phyloP scores from a whole-genome alignment of 2,113 vertebrate species.

The Apteryx mantelli region DNA sequence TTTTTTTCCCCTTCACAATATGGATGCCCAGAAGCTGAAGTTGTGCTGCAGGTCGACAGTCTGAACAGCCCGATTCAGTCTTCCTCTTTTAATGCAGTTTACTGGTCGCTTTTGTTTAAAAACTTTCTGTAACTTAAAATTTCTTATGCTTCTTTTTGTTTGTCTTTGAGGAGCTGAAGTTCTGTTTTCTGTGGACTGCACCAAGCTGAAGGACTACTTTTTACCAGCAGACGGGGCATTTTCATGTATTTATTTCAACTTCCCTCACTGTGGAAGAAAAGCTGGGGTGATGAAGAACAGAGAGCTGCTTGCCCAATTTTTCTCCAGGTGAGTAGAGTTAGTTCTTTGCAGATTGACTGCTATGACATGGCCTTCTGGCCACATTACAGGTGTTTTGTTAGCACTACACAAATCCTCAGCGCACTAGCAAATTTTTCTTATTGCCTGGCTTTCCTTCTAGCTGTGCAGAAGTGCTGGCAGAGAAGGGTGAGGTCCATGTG shows the following conservation, averaged over 20 bases:
- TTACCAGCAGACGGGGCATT: conserved; percentile 72
- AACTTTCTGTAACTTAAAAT: background rate
- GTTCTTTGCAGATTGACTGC: background rate
- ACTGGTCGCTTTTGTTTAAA: background rate
- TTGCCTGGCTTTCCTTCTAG: conserved; percentile 62
- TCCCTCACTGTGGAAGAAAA: conserved; percentile 96
- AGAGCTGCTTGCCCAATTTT: conserved; percentile 88
- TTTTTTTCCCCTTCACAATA: background rate
- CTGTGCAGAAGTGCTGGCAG: conserved; percentile 83
- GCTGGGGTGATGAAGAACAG: conserved; percentile 94
- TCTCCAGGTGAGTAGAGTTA: conserved; percentile 81
- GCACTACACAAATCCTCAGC: background rate
- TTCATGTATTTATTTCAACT: conserved; percentile 91
- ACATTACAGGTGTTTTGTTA: background rate
- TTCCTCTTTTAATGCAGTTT: background rate
- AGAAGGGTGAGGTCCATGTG: conserved; percentile 87
- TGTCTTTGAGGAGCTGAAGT: conserved; percentile 80
- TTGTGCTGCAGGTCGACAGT: background rate
- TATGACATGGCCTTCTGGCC: background rate
- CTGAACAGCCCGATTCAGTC: background rate
- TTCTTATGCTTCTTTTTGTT: background rate
- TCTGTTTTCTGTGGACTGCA: conserved; percentile 89
- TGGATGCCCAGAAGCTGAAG: background rate
- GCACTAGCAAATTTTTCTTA: background rate
- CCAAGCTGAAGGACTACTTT: conserved; percentile 79